Base-by-base conservation (phyloP, 2,113 vertebrate genomes). In the Pholis gunnellus region DNA sequence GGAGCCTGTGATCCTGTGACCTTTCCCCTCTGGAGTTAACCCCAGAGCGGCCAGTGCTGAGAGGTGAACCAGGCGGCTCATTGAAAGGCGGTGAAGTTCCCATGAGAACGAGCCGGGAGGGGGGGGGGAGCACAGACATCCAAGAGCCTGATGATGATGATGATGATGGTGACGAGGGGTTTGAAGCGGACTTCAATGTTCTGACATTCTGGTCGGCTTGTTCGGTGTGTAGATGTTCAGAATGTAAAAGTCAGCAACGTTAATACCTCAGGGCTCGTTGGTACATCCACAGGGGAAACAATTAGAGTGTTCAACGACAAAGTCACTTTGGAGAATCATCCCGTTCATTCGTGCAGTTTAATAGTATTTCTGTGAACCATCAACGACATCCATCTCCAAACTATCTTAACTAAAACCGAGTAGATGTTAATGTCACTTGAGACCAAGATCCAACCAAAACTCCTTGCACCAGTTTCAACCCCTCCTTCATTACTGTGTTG, bases 1-100 rank as follows among this genome's bases (percentile, higher is more conserved):
- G 92, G 90, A 92, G 91, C 92, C 91, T 95, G 91, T 94, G 94
- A 95, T 95, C 94, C 91, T 91, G 88, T 83, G 87, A 93, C 92
- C 92, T 90, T 44, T 85, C 71, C 90, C 92, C 90, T 44, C 75
- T 60, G 89, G 91, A 87, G 92, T 92, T 94, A 93, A 94, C 94
- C 93, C 78, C 87, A 17, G 88, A 91, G 91, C 82, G 78, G 74
- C 75, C 89, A 84, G 92, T 40, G 88, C 89, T 93, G 93, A 92
- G 93, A 93, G 91, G 91, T 89, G 94, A 94, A 91, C 70, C 91
- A 92, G 93, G 88, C 87, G 86, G 88, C 91, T 87, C 89, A 92
- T 64, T 90, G 86, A 93, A 90, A 88, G 80, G 89, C 92, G 90
- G 78, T 81, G 79, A 75, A 72, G 90, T 96, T 96, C 96, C 96